These are phyloP conservation scores for Hemibates koningsi DNA, from an alignment of 2,113 vertebrate genomes.

Conservation along the genomic window DNA sequence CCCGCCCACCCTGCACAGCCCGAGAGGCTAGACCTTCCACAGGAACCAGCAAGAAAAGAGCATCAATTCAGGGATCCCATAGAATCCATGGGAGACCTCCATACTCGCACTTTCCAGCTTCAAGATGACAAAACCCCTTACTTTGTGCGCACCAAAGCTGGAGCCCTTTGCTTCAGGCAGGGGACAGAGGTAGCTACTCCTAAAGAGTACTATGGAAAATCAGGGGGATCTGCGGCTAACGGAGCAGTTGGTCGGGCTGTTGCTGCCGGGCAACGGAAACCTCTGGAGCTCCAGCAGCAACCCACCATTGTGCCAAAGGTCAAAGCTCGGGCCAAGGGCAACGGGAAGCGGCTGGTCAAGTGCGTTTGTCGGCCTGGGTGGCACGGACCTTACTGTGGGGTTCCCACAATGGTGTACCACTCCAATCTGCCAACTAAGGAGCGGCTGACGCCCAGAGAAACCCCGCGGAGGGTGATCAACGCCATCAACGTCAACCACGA, in stretches of 20 bases:
- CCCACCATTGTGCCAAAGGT: constrained; percentile 20
- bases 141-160: constrained; percentile 89
- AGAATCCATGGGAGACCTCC: constrained; percentile 65
- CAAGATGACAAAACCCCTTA: constrained; percentile 80
- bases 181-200: constrained; percentile 81
- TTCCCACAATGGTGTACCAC: constrained; percentile 95
- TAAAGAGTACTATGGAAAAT: constrained; percentile 66
- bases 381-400: constrained; percentile 95
- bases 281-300: constrained; percentile 43
- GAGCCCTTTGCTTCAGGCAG: constrained; percentile 87
- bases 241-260: constrained; percentile 21
- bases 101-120: constrained; percentile 76
- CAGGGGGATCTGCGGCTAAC: constrained; percentile 28
- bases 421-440: constrained; percentile 98
- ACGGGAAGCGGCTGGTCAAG: constrained; percentile 86
- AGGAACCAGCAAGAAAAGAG: background rate
- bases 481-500: constrained; percentile 98
- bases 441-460: constrained; percentile 81
- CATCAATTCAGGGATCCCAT: background rate
- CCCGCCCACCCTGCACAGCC: background rate
- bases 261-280: constrained; percentile 43
- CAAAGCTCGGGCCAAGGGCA: constrained; percentile 53
- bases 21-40: background rate
- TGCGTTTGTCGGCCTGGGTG: constrained; percentile 91
- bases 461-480: constrained; percentile 87